Base-by-base conservation (phyloP, 1,140 invertebrate genomes). In the Arctopsyche grandis region DNA sequence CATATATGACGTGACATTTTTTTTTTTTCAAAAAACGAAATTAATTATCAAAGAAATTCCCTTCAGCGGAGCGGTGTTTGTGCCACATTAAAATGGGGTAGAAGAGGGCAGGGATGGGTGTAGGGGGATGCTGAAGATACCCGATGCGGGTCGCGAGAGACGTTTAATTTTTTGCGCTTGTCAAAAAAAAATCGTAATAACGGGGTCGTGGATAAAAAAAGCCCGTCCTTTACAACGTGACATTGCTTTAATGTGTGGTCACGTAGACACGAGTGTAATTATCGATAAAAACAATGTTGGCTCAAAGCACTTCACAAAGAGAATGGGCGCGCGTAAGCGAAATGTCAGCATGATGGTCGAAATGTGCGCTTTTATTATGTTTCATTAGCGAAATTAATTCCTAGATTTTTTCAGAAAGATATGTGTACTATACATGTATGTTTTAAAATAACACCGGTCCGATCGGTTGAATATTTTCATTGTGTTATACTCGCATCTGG, bases 231-330 rank as follows among this genome's bases (percentile, higher is more conserved):
- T 24, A 63, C 56, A 76, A 76, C 74, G 56, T 76, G 74, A 76
- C 74, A 76, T 76, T 76, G 74, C 74, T 63, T 76, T 76, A 76
- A 76, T 76, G 74, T 76, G 74, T 76, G 74, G 74, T 76, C 74
- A 76, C 74, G 74, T 76, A 63, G 74, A 76, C 58, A 63, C 74
- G 74, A 76, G 74, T 76, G 74, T 76, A 76, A 76, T 76, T 76
- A 76, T 76, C 74, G 74, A 76, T 76, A 76, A 76, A 76, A 76
- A 76, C 74, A 76, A 76, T 24, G 74, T 43, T 44, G 22, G 56
- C 74, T 43, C 74, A 44, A 76, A 38, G 48, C 74, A 58, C 71
- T 74, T 48, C 52, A 76, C 74, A 43, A 76, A 56, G 69, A 22
- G 69, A 48, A 48, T n/a, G n/a, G 44, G 44, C n/a, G 52, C n/a